Conservation (phyloP, 2,797 vertebrate species). For the Protosalanx chinensis region DNA sequence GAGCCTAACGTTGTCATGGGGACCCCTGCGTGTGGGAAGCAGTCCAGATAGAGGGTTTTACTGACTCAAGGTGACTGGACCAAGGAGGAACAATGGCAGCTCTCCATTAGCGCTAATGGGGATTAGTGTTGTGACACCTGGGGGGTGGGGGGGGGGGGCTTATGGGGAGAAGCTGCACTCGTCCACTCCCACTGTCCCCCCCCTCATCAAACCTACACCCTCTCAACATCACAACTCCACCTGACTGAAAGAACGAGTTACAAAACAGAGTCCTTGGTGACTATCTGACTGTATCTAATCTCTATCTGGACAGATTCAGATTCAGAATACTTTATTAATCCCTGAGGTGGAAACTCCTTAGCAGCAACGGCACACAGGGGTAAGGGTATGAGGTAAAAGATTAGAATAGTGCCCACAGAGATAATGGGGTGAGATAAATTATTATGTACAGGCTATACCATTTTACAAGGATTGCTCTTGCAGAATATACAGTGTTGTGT, state of each 20-base stretch:
- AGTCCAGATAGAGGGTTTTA: conserved; percentile 71
- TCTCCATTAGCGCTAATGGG: conserved; percentile 71
- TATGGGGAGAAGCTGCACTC: conserved; percentile 62
- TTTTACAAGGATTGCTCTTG: no score
- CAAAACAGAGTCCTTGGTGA: neutral
- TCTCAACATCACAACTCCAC: neutral
- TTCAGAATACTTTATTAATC: no score
- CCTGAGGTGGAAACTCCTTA: no score
- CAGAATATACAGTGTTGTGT: no score
- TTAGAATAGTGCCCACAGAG: no score
- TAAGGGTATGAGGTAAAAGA: no score
- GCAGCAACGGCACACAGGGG: no score
- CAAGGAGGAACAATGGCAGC: conserved; percentile 62
- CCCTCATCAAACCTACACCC: conserved; percentile 45
- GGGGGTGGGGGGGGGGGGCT: conserved; percentile 49
- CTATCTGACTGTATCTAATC: neutral
- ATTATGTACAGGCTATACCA: no score
- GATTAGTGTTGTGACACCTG: conserved; percentile 71
- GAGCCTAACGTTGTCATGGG: conserved; percentile 59
- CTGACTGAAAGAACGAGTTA: conserved; percentile 12
- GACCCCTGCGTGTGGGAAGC: conserved; percentile 71
- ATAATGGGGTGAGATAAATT: no score
- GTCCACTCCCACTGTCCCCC: conserved; percentile 28
- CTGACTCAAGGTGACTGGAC: conserved; percentile 71
- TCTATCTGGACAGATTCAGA: neutral